Conservation (phyloP, 2,113 vertebrate species). For the Actenoides hombroni region DNA sequence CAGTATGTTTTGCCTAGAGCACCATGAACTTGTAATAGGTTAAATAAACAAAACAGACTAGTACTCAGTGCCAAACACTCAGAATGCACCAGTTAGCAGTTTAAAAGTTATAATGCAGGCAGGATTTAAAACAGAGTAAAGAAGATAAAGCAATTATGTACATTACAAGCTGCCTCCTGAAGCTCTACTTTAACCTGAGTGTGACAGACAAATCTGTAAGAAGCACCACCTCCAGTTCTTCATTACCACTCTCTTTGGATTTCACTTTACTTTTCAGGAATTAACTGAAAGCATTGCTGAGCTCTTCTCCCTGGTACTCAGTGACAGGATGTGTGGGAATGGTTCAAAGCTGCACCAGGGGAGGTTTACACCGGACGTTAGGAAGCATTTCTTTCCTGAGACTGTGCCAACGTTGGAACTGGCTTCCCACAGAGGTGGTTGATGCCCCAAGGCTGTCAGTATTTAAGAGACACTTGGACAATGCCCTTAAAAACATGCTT, state of each 20-base stretch:
- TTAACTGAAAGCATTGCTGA: neutral
- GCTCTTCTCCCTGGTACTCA: neutral
- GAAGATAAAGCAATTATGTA: neutral
- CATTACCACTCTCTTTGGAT: neutral
- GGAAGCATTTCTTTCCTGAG: neutral
- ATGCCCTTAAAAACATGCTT: neutral
- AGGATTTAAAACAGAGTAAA: neutral
- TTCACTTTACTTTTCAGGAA: neutral
- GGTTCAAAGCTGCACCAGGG: neutral
- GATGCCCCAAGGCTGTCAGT: neutral
- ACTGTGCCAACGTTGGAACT: neutral
- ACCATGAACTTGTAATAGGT: neutral
- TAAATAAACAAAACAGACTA: neutral
- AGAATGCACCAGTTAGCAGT: conserved; percentile 13
- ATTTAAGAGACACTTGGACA: neutral
- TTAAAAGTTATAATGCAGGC: conserved; percentile 33
- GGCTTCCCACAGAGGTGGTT: neutral
- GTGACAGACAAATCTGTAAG: neutral
- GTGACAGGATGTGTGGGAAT: accelerated
- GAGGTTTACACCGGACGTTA: neutral
- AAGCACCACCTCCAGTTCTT: neutral
- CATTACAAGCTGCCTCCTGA: neutral
- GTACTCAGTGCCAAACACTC: conserved; percentile 10
- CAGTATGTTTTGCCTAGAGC: neutral
- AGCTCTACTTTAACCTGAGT: neutral